Percentiles rank a stretch among this genome's conserved stretches.
phyloP scores from a whole-genome alignment of 2,888 invertebrate genomes.

The Cosmia pyralina region DNA sequence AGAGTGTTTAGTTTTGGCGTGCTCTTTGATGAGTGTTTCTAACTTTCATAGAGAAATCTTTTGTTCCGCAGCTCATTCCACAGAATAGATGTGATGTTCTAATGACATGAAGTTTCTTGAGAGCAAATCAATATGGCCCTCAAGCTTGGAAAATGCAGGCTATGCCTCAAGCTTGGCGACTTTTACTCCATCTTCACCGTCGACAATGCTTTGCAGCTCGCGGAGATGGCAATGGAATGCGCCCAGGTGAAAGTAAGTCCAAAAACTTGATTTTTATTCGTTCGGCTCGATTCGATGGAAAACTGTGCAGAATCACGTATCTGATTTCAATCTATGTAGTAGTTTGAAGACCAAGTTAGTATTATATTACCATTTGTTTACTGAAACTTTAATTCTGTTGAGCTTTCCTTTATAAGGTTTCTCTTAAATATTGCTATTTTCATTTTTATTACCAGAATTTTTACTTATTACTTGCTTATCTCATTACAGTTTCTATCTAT shows the following conservation, averaged over 20 bases:
- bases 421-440: not conserved
- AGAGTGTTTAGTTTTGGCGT: not conserved
- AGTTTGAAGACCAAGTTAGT: slow-evolving; percentile 19
- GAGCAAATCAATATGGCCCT: slow-evolving; percentile 89
- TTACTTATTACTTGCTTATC: not conserved
- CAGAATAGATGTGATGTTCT: slow-evolving; percentile 72
- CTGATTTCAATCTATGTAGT: slow-evolving; percentile 43
- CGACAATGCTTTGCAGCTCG: slow-evolving; percentile 86
- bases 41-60: slow-evolving; percentile 16
- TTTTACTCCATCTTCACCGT: slow-evolving; percentile 89
- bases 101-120: slow-evolving; percentile 81
- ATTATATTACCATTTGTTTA: slow-evolving; percentile 10
- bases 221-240: slow-evolving; percentile 90
- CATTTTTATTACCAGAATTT: not conserved
- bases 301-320: slow-evolving; percentile 33
- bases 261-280: not conserved
- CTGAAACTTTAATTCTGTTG: not conserved
- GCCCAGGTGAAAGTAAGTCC: slow-evolving; percentile 85
- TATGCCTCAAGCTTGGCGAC: slow-evolving; percentile 89
- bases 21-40: not conserved
- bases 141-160: slow-evolving; percentile 89
- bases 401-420: not conserved
- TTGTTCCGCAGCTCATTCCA: slow-evolving; percentile 58
- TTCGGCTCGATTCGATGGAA: slow-evolving; percentile 8
- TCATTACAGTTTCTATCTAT: not conserved